These are phyloP conservation scores for Drosophila albomicans DNA, from an alignment of 1,140 invertebrate species.

Conservation along the genomic window DNA sequence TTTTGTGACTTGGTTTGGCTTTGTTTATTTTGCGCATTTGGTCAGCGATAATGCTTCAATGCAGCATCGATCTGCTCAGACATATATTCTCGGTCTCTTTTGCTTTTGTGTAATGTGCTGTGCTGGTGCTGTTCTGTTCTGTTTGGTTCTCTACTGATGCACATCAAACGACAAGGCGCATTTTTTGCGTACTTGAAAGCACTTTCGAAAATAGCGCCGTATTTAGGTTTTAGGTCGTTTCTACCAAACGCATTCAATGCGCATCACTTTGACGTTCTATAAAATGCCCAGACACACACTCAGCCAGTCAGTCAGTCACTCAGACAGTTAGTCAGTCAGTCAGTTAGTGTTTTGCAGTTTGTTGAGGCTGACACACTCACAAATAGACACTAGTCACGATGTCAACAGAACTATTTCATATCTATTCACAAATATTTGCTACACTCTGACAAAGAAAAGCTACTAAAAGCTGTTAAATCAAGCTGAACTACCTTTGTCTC, in stretches of 20 bases:
- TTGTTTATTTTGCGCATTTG: conserved; percentile 56
- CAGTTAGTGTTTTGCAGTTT: conserved; percentile 30
- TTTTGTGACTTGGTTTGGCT: conserved; percentile 53
- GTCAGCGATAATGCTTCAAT: conserved; percentile 14
- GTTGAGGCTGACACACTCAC: conserved; percentile 18
- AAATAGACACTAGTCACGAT: too few species aligned
- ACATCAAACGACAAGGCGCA: conserved; percentile 57
- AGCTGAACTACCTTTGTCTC: conserved; percentile 23
- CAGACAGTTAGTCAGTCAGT: conserved; percentile 33
- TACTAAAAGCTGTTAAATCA: conserved; percentile 31
- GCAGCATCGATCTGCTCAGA: conserved; percentile 8
- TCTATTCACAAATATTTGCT: conserved; percentile 56
- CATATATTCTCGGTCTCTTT: neutral
- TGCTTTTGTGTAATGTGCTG: too few species aligned
- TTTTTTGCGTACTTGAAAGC: conserved; percentile 60
- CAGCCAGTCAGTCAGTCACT: conserved; percentile 1
- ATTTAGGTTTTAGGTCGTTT: conserved; percentile 71
- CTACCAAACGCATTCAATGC: conserved; percentile 61
- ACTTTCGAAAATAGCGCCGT: conserved; percentile 64
- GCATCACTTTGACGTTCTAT: conserved; percentile 67
- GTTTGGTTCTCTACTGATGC: conserved; percentile 23
- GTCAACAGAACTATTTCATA: conserved; percentile 57
- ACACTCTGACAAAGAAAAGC: conserved; percentile 22
- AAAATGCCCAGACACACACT: conserved; percentile 41
- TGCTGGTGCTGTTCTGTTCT: conserved; percentile 4